Base-by-base conservation (phyloP, 2,888 invertebrate genomes). In the Meloe dianella region DNA sequence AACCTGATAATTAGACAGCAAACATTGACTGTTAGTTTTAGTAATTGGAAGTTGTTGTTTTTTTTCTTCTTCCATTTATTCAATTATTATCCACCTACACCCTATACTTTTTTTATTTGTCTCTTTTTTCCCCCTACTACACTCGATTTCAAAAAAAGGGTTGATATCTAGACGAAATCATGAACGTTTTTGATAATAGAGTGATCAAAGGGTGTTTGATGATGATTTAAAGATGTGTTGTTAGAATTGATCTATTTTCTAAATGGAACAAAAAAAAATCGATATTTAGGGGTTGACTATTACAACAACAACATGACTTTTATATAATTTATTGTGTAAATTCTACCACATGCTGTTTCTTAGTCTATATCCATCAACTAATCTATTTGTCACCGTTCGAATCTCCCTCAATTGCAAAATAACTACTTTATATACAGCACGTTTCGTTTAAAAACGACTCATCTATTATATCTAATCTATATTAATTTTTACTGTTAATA, bases 281-380 rank as follows among this genome's bases (percentile, higher is more conserved):
- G 14, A 38, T 17, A 41, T 47, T 10, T 20, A 47, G 20, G 47
- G 47, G 47, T 20, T 47, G 47, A 10, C 22, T 68, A 71, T 66
- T 63, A 38, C 38, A 54, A 64, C 61, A 51, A 62, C 62, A 56
- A 65, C 65, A 63, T 59, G 54, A 56, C 58, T 20, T 27, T 58
- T 7, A 1, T 30, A 58, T 58, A 63, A 76, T 75, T 76, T 76
- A 76, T 76, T 71, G 73, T 75, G 76, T 74, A 73, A 71, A 72
- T 71, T 70, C 64, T 65, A 71, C 76, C 74, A 74, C 73, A 73
- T 74, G 74, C 67, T 63, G 63, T 30, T 62, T 35, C 20, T 1
- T 20, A 47, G 47, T 47, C 47, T 22, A 47, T 47, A 30, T 22
- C 67, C 64, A 67, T 71, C 70, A 60, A 57, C 63, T 64, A 66